phyloP scores from a whole-genome alignment of 2,888 invertebrate species.

The Beris morrisii region DNA sequence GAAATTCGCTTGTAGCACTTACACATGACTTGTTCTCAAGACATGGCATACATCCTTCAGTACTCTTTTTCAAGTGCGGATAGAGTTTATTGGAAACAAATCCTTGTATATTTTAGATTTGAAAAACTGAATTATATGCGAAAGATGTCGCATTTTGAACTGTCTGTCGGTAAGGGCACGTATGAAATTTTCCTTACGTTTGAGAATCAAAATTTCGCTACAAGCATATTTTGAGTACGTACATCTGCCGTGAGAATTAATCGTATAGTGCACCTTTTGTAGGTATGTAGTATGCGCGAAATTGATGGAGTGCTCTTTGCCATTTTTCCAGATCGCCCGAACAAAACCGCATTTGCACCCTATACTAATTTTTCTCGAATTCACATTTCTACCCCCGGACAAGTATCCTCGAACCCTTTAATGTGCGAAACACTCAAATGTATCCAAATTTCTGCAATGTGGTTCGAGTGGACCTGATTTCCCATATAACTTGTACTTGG shows the following conservation, averaged over 20 bases:
- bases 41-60: constrained; percentile 1
- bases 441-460: constrained; percentile 37
- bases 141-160: constrained; percentile 1
- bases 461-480: constrained; percentile 32
- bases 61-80: constrained; percentile 5
- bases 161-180: not conserved
- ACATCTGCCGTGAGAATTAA: constrained; percentile 28
- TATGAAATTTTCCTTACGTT: not conserved
- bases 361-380: constrained; percentile 27
- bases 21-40: constrained; percentile 27
- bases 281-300: constrained; percentile 17
- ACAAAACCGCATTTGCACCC: constrained; percentile 37
- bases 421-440: constrained; percentile 34
- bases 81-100: constrained; percentile 27
- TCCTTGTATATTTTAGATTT: not conserved
- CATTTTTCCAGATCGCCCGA: constrained; percentile 47
- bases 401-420: constrained; percentile 26
- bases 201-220: not conserved
- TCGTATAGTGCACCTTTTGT: not conserved
- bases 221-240: not conserved
- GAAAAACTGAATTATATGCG: not conserved
- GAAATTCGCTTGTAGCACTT: constrained; percentile 25
- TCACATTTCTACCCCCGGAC: constrained; percentile 19
- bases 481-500: constrained; percentile 29
- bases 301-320: constrained; percentile 47